Evolutionary conservation across 2,797 vertebrate species (phyloP).

Genomic region (Sarcophilus harrisii): DNA sequence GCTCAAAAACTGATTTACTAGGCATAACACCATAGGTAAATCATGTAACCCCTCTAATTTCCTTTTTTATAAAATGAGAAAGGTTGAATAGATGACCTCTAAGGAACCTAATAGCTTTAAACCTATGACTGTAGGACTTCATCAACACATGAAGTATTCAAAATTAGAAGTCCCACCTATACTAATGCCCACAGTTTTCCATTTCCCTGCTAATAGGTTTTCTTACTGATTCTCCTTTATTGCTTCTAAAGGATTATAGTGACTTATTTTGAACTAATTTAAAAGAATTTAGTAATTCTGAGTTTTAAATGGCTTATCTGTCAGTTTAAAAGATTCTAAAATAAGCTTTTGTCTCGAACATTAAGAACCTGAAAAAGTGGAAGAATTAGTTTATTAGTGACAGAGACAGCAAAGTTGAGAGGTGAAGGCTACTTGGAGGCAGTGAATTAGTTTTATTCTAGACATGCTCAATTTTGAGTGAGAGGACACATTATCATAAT

Average conservation of each 20-base stretch:
- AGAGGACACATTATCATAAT: slow-evolving; percentile 37
- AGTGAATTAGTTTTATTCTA: slow-evolving; percentile 21
- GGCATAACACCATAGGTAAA: neutral
- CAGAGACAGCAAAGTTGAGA: slow-evolving; percentile 48
- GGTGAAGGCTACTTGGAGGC: slow-evolving; percentile 35
- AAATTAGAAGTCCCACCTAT: slow-evolving; percentile 46
- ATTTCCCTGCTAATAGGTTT: slow-evolving; percentile 32
- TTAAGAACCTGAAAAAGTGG: neutral
- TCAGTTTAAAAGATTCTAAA: slow-evolving; percentile 32
- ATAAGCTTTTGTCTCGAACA: neutral
- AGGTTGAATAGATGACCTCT: neutral
- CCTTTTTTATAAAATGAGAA: neutral
- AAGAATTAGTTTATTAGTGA: neutral
- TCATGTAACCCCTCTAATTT: neutral
- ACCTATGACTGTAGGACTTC: neutral
- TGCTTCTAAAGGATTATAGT: slow-evolving; percentile 45
- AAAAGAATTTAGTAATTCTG: slow-evolving; percentile 50
- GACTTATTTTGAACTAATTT: slow-evolving; percentile 47
- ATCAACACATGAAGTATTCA: neutral
- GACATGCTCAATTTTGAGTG: slow-evolving; percentile 23
- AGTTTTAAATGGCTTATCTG: slow-evolving; percentile 27
- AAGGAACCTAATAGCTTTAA: neutral
- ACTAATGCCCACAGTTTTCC: slow-evolving; percentile 22
- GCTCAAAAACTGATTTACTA: neutral
- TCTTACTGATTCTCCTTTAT: slow-evolving; percentile 25